phyloP scores from a whole-genome alignment of 2,113 vertebrate species.

The Mustela nigripes region DNA sequence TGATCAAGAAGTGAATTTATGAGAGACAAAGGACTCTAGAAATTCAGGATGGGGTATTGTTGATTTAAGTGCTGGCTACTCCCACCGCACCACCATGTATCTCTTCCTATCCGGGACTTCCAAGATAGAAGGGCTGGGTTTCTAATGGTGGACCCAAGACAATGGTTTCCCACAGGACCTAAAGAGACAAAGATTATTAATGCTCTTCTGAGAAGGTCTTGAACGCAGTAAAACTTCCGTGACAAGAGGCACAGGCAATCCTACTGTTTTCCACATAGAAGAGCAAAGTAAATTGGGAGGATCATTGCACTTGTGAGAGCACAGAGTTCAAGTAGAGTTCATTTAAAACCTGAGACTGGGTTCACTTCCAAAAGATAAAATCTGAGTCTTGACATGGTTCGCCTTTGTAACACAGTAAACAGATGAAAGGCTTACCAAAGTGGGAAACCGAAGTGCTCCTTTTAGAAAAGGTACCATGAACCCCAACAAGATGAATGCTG shows the following conservation, averaged over 20 bases:
- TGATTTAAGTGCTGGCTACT: neutral
- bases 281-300: neutral
- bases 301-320: neutral
- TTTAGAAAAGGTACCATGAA: slow-evolving; percentile 32
- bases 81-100: neutral
- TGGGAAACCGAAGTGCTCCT: slow-evolving; percentile 18
- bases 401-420: slow-evolving; percentile 42
- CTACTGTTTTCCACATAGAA: slow-evolving; percentile 2
- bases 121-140: neutral
- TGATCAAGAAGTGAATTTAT: neutral
- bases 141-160: neutral
- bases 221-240: neutral
- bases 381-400: neutral
- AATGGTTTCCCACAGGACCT: neutral
- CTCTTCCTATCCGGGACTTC: neutral
- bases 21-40: neutral
- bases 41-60: neutral
- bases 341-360: slow-evolving; percentile 39
- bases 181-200: neutral
- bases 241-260: neutral
- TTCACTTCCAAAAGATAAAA: slow-evolving; percentile 58
- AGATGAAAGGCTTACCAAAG: neutral
- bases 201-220: neutral
- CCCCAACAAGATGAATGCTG: neutral
- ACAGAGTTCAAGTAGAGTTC: slow-evolving; percentile 45